These are phyloP conservation scores for Cremastinae sp. DNA, from an alignment of 2,888 invertebrate genomes.

Conservation along the genomic window DNA sequence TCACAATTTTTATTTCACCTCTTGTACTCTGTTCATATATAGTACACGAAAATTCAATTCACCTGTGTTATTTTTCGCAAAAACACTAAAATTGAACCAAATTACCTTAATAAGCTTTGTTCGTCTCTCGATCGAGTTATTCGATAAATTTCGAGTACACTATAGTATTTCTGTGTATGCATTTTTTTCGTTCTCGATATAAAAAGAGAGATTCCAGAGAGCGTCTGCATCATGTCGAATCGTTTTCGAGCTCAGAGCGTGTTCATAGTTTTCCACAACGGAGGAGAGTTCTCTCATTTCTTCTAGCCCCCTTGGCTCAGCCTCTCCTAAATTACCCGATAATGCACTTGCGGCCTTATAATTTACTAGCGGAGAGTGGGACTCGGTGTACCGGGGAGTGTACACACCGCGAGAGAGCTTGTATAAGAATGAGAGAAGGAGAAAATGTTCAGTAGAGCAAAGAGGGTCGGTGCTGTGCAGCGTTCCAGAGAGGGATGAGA, in stretches of 20 bases:
- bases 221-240: conserved; percentile 12
- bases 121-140: no score
- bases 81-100: no score
- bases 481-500: conserved; percentile 27
- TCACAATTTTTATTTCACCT: no score
- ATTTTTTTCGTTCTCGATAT: no score
- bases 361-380: conserved; percentile 65
- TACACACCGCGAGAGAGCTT: conserved; percentile 26
- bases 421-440: conserved; percentile 52
- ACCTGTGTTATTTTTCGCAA: no score
- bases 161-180: no score
- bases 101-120: no score
- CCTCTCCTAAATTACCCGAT: conserved; percentile 71
- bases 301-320: conserved; percentile 59
- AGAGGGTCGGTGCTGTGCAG: conserved; percentile 32
- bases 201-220: not conserved
- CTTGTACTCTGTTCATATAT: no score
- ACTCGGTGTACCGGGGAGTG: conserved; percentile 19
- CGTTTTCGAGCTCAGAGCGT: conserved; percentile 33
- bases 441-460: conserved; percentile 27
- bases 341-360: conserved; percentile 70
- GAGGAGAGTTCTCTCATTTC: conserved; percentile 56
- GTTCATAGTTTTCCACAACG: conserved; percentile 38
- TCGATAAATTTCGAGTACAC: no score
- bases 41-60: no score